Base-by-base conservation (phyloP, 1,140 invertebrate species). In the Charaxes varanes region DNA sequence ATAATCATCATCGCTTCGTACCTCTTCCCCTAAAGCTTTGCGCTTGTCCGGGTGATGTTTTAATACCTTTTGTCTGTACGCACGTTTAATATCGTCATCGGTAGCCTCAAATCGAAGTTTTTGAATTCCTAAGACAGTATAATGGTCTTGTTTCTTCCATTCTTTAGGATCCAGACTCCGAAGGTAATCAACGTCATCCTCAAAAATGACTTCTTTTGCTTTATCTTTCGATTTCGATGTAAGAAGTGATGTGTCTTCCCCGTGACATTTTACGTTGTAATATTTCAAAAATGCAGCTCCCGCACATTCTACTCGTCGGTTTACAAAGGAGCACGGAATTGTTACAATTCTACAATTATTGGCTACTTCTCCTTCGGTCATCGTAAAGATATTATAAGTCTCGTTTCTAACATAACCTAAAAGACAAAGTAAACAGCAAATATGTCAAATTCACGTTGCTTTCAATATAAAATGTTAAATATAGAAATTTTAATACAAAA, bases 11-110 rank as follows among this genome's bases (percentile, higher is more conserved):
- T 96, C 94, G 1, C 89, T 86, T 45, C 90, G 88, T 6, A 97
- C 88, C 56, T 94, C 90, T 77, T 96, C 94, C 23, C 95, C 93
- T 79, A 90, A 86, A 33, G 91, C 93, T 87, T 95, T 93, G 41
- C 97, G 88, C 78, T 99, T 99, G 78, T 99, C 98, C 0, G 98
- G 98, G 87, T 99, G 98, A 82, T 99, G 97, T 62, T 92, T 92
- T 14, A 99, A 85, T 15, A 99, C 97, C 85, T 96, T 96, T 62
- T 86, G 92, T 84, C 92, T 89, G 91, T 96, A 98, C 17, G 96
- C 96, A 70, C 91, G 91, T 77, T 96, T 97, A 17, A 99, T 96
- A 62, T 97, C 91, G 47, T 97, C 94, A 53, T 97, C 94, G 6
- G 90, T 92, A 0, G 97, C 96, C 76, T 90, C 90, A 63, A 81